Conservation (phyloP, 53 echinoderm and acorn worm species). For the Echinometra lucunter region DNA sequence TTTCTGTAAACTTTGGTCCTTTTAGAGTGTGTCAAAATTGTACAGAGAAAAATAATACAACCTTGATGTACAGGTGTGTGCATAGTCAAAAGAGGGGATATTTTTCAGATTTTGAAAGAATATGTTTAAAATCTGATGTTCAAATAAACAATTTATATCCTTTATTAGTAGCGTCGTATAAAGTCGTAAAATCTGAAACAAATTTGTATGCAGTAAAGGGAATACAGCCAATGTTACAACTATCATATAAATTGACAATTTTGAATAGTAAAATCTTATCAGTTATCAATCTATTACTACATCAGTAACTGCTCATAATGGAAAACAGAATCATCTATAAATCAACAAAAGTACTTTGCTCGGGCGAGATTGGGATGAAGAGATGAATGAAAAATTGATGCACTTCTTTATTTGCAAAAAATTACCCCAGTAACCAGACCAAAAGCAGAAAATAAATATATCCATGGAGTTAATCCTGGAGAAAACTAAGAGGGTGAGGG, state of each 20-base stretch:
- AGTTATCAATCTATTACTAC: neutral
- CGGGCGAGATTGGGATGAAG: neutral
- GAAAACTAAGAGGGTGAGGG: neutral
- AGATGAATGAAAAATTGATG: neutral
- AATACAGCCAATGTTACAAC: neutral
- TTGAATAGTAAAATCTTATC: neutral
- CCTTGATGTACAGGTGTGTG: neutral
- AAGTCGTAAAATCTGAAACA: neutral
- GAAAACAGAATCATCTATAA: neutral
- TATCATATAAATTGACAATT: neutral
- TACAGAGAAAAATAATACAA: neutral
- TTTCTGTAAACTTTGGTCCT: constrained; percentile 7
- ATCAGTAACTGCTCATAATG: neutral
- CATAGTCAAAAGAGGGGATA: neutral
- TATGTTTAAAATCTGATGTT: neutral
- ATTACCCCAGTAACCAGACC: neutral
- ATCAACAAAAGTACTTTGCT: neutral
- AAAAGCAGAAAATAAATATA: constrained; percentile 2
- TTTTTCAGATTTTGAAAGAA: neutral
- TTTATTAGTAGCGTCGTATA: neutral
- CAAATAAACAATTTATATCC: neutral
- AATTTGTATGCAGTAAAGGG: too few species aligned
- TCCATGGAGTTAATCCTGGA: neutral
- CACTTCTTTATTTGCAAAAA: neutral
- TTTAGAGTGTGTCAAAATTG: neutral